Conservation (phyloP, 2,797 vertebrate species). For the Carapus acus region DNA sequence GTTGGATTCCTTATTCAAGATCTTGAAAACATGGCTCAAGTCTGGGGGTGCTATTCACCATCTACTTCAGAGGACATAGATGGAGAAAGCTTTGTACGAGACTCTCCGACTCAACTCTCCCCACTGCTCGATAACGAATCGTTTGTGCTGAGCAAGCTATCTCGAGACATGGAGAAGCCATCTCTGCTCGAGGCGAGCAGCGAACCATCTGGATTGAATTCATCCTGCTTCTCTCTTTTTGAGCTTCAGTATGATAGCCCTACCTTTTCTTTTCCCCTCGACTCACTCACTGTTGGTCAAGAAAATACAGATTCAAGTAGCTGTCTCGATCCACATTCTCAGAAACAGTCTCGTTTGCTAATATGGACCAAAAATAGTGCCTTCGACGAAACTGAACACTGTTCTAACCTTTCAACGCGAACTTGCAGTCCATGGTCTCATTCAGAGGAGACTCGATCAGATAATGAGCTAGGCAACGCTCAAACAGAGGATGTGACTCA, state of each 20-base stretch:
- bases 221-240: constrained; percentile 96
- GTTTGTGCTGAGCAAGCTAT: constrained; percentile 80
- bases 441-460: constrained; percentile 97
- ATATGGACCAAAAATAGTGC: constrained; percentile 99
- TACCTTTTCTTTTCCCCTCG: constrained; percentile 89
- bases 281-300: constrained; percentile 82
- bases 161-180: constrained; percentile 80
- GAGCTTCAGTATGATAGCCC: constrained; percentile 98
- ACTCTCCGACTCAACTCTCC: constrained; percentile 88
- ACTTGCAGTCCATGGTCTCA: constrained; percentile 99
- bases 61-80: constrained; percentile 95
- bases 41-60: constrained; percentile 96
- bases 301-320: constrained; percentile 87
- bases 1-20: constrained; percentile 89
- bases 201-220: constrained; percentile 84
- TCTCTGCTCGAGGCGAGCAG: constrained; percentile 81
- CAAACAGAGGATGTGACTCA: constrained; percentile 83
- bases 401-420: constrained; percentile 98
- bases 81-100: constrained; percentile 90
- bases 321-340: constrained; percentile 89
- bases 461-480: constrained; percentile 87
- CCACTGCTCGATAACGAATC: constrained; percentile 83
- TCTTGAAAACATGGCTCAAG: constrained; percentile 90
- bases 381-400: constrained; percentile 99
- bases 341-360: constrained; percentile 98